Base-by-base conservation (phyloP, 2,113 vertebrate species). In the Haplochromis vanheusdeni region DNA sequence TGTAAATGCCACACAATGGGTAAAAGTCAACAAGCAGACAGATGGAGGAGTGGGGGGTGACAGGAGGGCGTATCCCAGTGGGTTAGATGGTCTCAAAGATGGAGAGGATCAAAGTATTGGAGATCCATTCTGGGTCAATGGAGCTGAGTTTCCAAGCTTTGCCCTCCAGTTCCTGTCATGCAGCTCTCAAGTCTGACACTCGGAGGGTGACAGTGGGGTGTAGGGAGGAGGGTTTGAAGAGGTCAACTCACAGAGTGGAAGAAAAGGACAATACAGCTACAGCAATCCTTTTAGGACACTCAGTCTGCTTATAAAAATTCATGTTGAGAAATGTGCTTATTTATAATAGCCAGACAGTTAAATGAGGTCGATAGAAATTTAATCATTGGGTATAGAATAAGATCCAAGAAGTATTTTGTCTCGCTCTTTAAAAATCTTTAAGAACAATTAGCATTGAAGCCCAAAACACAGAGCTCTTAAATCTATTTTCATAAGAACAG, bases 111-210 rank as follows among this genome's bases (percentile, higher is more conserved):
- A 90, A 89, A 86, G 88, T 87, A 90, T 90, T n/a, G 40, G 81
- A 37, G 79, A 88, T 90, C 89, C 58, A 89, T 86, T 91, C 62
- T 9, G 62, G 90, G 81, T 94, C 89, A 92, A 81, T 85, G 49
- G 55, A 86, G 81, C 83, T 7, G 62, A 31, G 82, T 79, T 85
- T 87, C 75, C 26, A 26, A 87, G 81, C 68, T 75, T 58, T 58
- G 82, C 19, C 9, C 51, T 85, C 45, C 28, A 6, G 77, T 92
- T 90, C 83, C 88, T 85, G 86, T 90, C 84, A 83, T 84, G 79
- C 68, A 87, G 88, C 47, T 21, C 3, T 91, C 80, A 73, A 82
- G 81, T 85, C 87, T 52, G 79, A 86, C 19, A 33, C 60, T 81
- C 65, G 17, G 73, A 65, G 82, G 89, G 80, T 85, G 81, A 77